A percentile compares a stretch with the other conserved stretches of the same genome.
Evolutionary conservation across 2,797 vertebrate species (phyloP).

Genomic region (Pseudochirops corinnae): DNA sequence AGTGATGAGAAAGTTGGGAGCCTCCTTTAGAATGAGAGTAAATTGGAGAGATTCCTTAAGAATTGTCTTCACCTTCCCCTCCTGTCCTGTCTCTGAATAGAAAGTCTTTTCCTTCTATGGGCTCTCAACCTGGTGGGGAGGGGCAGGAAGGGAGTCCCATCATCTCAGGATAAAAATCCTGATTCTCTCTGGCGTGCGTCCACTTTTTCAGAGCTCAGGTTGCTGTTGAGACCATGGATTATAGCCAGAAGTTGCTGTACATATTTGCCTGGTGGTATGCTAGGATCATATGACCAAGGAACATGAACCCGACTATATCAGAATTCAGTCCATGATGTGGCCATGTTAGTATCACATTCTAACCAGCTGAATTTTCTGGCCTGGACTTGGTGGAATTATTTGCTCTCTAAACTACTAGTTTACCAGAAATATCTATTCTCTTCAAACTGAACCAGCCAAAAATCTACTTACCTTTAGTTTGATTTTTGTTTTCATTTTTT

Average conservation of each 20-base stretch:
- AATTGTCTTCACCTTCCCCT: too few species aligned
- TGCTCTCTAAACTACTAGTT: neutral
- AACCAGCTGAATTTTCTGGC: neutral
- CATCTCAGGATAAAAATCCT: neutral
- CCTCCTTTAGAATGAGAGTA: neutral
- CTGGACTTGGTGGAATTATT: neutral
- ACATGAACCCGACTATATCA: neutral
- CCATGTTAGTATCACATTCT: too few species aligned
- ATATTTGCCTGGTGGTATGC: too few species aligned
- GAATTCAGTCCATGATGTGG: neutral
- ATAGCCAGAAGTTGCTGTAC: fast-evolving
- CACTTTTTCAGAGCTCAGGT: neutral
- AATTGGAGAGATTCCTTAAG: neutral
- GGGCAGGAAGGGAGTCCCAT: neutral
- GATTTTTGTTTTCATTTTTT: constrained; percentile 1
- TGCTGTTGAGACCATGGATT: neutral
- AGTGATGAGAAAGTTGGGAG: neutral
- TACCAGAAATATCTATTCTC: neutral
- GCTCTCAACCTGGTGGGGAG: neutral
- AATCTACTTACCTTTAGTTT: neutral
- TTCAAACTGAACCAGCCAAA: neutral
- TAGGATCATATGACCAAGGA: neutral
- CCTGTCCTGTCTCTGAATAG: neutral
- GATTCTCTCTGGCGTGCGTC: neutral
- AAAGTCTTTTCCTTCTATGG: neutral